Evolutionary conservation across 1,140 invertebrate species (phyloP), one percentile per base, ranked within the genome.

Genomic region (Drosophila sechellia): DNA sequence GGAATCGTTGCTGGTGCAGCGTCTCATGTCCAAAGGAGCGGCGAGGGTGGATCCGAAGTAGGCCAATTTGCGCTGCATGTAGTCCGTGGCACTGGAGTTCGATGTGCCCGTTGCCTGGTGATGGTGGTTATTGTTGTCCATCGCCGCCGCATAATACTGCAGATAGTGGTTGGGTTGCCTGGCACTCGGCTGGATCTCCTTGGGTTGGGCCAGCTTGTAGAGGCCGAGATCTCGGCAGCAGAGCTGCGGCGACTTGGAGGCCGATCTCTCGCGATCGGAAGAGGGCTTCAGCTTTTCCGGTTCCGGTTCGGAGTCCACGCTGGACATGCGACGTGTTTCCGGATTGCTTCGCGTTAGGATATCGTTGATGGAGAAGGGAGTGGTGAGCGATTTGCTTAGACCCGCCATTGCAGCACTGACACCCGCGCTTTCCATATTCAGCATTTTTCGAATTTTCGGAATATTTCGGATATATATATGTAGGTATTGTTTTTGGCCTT

Each of bases 341-440:
- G 72, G 56, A 46, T 90, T 93, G 42, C 90, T 93, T 65, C 93
- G 94, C 39, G 94, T 96, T 56, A 96, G 92, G 84, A 96, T 96
- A 73, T 96, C 95, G 71, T 96, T 95, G 68, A 96, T 96, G 54
- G 95, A 96, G 90, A 96, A 96, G 13, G 95, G 95, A 8, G 95
- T 96, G 3, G 93, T 90, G 2, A 92, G 87, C 1, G 79, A 65
- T 59, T 90, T 90, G 52, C 89, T 91, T 4, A 90, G 60, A 25
- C 83, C 77, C 50, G 89, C 77, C 66, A 90, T 69, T 5, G 89
- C 66, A 25, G 80, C 69, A 40, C 80, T 66, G 48, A 76, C 79
- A 73, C 84, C 70, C 5, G 73, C 83, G 77, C 79, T 86, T 78
- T 91, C 90, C 85, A 91, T 90, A 60, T 91, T 91, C 43, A 87